Evolutionary conservation across 2,113 vertebrate species (phyloP), one percentile per base, ranked within the genome.

Genomic region (Nanorana parkeri): DNA sequence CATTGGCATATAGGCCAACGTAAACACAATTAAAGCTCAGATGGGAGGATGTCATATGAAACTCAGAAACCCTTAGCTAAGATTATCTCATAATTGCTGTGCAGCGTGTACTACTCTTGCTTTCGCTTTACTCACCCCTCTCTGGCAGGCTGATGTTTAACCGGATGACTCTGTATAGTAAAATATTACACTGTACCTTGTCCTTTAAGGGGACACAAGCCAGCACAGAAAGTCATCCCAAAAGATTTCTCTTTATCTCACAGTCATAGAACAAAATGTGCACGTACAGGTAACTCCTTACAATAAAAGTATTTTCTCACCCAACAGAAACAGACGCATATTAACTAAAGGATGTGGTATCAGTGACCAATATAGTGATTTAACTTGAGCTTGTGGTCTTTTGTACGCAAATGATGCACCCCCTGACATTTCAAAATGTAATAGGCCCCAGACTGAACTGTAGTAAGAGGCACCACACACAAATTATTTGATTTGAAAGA

Each of bases 111-210:
- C 21, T 24, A 24, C 26, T 32, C 64, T 10, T 6, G 17, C 17
- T 8, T 52, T 51, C 36, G 11, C 36, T 17, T 36, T 61, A 16
- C 29, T 36, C 23, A 29, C 26, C 55, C 58, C 24, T 21, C 55
- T 71, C 13, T 60, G 19, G 5, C 56, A 75, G 58, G 72, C 72
- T 75, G 55, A 75, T 75, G 71, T 58, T 75, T 75, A 75, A 61
- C 55, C 16, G 56, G 69, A 73, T 24, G 17, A 23, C 36, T 52
- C 69, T 55, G 47, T 56, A 73, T 56, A 55, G 69, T 55, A 15
- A 61, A 56, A n/a, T 41, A 75, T 75, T 60, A 41, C 36, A 41
- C 1, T 60, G 72, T 16, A 75, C 56, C 54, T 74, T 74, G 71
- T 28, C 23, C 71, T 74, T 74, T 74, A 74, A 74, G 58, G 58